Evolutionary conservation across 2,888 invertebrate genomes (phyloP).

Genomic region (Parnassius orleans): DNA sequence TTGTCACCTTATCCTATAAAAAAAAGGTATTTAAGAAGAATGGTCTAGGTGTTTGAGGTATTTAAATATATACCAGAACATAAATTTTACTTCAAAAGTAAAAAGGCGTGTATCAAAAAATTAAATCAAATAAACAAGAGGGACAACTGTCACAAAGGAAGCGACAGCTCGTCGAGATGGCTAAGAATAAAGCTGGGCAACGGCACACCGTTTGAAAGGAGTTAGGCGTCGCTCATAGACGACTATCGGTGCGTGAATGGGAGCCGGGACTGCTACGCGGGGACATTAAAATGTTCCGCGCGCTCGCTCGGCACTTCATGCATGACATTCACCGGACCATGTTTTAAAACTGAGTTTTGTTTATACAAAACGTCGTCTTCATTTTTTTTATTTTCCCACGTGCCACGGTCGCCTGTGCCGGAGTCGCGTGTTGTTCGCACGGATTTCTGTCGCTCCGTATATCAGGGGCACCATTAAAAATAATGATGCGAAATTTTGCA

Average conservation of each 20-base stretch:
- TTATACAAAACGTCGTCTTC: constrained; percentile 51
- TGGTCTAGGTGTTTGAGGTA: too few species aligned
- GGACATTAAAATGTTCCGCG: constrained; percentile 72
- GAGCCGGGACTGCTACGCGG: constrained; percentile 32
- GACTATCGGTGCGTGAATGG: constrained; percentile 51
- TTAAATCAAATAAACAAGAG: constrained; percentile 39
- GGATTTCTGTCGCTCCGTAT: constrained; percentile 41
- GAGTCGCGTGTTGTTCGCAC: constrained; percentile 34
- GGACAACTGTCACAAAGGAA: constrained; percentile 40
- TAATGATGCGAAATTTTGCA: constrained; percentile 50
- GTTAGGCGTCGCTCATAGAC: constrained; percentile 52
- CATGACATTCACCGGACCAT: constrained; percentile 59
- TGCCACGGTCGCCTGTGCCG: constrained; percentile 28
- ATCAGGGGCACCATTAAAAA: constrained; percentile 58
- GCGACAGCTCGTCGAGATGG: constrained; percentile 38
- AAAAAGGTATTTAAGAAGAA: too few species aligned
- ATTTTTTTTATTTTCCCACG: constrained; percentile 30
- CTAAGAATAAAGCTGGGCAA: constrained; percentile 48
- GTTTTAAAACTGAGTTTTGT: constrained; percentile 64
- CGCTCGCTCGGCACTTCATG: constrained; percentile 56
- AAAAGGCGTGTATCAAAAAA: constrained; percentile 32
- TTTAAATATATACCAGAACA: too few species aligned
- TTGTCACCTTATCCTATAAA: too few species aligned
- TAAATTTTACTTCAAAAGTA: background rate
- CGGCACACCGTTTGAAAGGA: constrained; percentile 56